Conservation (phyloP, 2,113 vertebrate genomes). For the Dinomys branickii region DNA sequence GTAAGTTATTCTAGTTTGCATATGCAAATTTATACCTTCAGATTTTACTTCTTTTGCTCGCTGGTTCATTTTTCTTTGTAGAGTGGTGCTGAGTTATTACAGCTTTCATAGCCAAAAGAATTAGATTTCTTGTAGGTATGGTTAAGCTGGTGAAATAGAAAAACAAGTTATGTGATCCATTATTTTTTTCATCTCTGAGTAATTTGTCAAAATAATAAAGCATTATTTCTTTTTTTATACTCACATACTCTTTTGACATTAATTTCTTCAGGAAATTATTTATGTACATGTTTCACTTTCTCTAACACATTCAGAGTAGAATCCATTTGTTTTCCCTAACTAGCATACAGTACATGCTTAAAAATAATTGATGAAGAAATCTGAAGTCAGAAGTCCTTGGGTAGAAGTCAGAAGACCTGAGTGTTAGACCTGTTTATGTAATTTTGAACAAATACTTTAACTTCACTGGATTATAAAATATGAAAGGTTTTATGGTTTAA, state of each 20-base stretch:
- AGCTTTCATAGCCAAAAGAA: background rate
- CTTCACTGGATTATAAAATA: background rate
- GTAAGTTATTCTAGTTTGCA: constrained; percentile 36
- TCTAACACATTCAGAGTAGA: background rate
- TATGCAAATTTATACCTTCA: constrained; percentile 31
- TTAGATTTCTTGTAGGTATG: constrained; percentile 28
- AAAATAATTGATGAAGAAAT: constrained; percentile 21
- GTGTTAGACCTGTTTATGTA: background rate
- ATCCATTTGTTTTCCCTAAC: background rate
- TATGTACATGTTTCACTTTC: constrained; percentile 37
- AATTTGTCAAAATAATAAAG: constrained; percentile 46
- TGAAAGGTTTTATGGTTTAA: background rate
- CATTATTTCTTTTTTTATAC: constrained; percentile 3
- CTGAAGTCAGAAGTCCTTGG: background rate
- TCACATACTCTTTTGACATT: background rate
- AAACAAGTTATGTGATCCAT: constrained; percentile 28
- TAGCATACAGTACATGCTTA: background rate
- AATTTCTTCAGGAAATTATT: constrained; percentile 36
- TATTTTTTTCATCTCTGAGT: constrained; percentile 35
- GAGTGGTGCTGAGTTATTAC: background rate
- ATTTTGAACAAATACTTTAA: constrained; percentile 45
- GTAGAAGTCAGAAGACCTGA: constrained; percentile 11
- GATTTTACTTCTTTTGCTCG: constrained; percentile 4
- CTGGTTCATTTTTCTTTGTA: constrained; percentile 1
- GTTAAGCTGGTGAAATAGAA: constrained; percentile 21